Percentiles rank a stretch among this genome's conserved stretches.
Conservation (phyloP, 2,888 invertebrate genomes). For the Agonopterix subpropinquella region DNA sequence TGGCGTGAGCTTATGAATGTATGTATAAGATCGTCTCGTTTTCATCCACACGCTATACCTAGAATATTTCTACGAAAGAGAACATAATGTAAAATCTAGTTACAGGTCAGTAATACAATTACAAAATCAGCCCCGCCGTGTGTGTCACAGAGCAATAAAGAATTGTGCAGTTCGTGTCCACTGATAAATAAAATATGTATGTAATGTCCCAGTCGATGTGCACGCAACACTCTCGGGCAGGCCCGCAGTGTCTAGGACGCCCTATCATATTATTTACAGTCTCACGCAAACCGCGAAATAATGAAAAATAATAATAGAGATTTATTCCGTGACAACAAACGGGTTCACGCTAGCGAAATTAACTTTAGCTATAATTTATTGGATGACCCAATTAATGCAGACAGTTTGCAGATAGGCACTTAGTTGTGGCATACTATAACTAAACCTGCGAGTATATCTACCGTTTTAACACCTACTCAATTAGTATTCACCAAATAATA, state of each 20-base stretch:
- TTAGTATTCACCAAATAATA: too few species aligned
- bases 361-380: conserved; percentile 18
- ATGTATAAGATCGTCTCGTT: too few species aligned
- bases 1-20: too few species aligned
- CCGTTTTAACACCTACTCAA: too few species aligned
- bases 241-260: conserved; percentile 2
- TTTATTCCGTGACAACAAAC: conserved; percentile 10
- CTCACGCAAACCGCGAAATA: conserved; percentile 15
- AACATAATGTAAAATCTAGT: too few species aligned
- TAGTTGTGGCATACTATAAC: conserved; percentile 15
- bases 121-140: too few species aligned
- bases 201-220: conserved; percentile 12
- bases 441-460: conserved; percentile 1
- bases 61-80: too few species aligned
- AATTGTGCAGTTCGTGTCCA: conserved; percentile 17
- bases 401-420: conserved; percentile 13
- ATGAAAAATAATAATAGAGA: conserved; percentile 3
- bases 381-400: conserved; percentile 21
- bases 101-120: too few species aligned
- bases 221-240: conserved; percentile 18
- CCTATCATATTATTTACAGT: conserved; percentile 2
- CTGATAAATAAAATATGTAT: conserved; percentile 32
- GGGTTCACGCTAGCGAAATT: conserved; percentile 15
- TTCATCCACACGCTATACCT: too few species aligned
- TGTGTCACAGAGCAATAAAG: conserved; percentile 2